These are phyloP conservation scores for Ptychochromis oligacanthus DNA, from an alignment of 2,113 vertebrate species.

Conservation along the genomic window DNA sequence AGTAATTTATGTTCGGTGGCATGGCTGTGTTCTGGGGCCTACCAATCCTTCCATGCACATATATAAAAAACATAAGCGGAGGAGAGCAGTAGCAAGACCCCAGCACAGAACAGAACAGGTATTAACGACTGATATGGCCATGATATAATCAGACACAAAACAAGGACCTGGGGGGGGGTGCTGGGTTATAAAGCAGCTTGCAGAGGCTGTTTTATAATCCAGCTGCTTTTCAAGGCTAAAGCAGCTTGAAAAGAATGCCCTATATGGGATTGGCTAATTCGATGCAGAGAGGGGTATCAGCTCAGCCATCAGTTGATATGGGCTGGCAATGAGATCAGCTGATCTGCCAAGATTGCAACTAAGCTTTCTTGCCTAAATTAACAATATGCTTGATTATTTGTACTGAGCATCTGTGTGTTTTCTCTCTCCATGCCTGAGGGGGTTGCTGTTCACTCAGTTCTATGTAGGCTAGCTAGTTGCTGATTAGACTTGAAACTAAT, in stretches of 20 bases:
- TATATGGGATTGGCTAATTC: background rate
- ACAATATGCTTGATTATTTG: background rate
- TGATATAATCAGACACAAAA: too few relatives aligned
- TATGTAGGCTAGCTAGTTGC: background rate
- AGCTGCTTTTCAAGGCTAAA: too few relatives aligned
- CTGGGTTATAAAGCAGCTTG: background rate
- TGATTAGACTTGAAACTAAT: background rate
- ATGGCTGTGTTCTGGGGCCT: background rate
- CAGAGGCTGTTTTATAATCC: too few relatives aligned
- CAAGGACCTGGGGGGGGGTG: too few relatives aligned
- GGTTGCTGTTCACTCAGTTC: background rate
- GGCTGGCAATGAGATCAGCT: background rate
- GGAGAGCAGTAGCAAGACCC: background rate
- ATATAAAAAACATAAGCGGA: background rate
- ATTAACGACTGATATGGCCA: background rate
- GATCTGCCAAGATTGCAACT: background rate
- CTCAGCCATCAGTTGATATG: background rate
- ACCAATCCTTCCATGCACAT: background rate
- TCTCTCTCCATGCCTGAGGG: background rate
- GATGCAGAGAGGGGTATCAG: background rate
- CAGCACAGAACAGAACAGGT: background rate
- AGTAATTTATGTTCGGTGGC: background rate
- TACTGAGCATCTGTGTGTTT: background rate
- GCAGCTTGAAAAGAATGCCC: background rate
- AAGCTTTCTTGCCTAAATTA: background rate